These are phyloP conservation scores for Eristalis tenax DNA, from an alignment of 2,888 invertebrate species.

Conservation along the genomic window DNA sequence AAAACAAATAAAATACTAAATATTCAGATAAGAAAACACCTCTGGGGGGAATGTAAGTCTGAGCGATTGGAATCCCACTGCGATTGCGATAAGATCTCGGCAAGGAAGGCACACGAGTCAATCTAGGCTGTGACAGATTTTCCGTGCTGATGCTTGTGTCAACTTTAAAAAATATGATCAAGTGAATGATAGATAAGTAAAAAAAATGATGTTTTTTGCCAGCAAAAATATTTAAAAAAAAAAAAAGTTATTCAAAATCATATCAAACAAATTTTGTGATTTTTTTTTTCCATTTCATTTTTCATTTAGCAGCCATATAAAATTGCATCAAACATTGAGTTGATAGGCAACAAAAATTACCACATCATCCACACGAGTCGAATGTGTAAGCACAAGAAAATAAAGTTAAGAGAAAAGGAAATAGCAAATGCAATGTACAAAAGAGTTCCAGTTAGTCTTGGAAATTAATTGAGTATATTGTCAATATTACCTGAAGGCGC, in stretches of 20 bases:
- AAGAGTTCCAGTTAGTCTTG: constrained; percentile 45
- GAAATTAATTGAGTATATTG: neutral
- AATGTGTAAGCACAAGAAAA: constrained; percentile 67
- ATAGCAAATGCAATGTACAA: constrained; percentile 42
- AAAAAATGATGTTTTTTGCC: constrained; percentile 4
- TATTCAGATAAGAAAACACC: constrained; percentile 65
- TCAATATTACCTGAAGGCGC: constrained; percentile 74
- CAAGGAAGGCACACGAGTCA: constrained; percentile 84
- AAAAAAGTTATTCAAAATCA: constrained; percentile 5
- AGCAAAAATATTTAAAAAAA: constrained; percentile 53
- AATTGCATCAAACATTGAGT: constrained; percentile 46
- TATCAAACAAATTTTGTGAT: constrained; percentile 18
- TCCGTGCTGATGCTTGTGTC: constrained; percentile 82
- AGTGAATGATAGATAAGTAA: constrained; percentile 20
- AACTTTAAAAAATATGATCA: constrained; percentile 36
- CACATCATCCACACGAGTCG: constrained; percentile 58
- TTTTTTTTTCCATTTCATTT: constrained; percentile 21
- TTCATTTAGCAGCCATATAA: constrained; percentile 50
- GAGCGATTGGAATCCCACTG: constrained; percentile 83
- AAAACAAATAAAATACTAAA: constrained; percentile 23
- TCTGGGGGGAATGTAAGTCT: constrained; percentile 74
- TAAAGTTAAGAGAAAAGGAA: constrained; percentile 40
- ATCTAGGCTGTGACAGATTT: constrained; percentile 83
- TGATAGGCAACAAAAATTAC: constrained; percentile 60
- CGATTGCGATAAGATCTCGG: constrained; percentile 84